Evolutionary conservation across 1,140 invertebrate genomes (phyloP).

Genomic region (Aphis craccivora): DNA sequence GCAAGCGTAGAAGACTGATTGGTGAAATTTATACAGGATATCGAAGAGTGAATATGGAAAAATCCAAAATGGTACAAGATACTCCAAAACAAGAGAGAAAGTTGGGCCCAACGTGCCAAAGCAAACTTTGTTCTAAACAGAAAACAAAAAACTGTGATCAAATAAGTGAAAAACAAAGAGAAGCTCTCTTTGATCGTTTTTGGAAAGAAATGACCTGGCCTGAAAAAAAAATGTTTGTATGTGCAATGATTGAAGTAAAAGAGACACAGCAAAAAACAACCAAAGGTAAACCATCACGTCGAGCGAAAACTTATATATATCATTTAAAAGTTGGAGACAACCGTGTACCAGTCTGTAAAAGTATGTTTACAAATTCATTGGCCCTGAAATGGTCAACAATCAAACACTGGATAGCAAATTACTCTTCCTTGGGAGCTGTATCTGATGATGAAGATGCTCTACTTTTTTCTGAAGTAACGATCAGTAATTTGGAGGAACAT

Average conservation of each 20-base stretch:
- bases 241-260: not conserved
- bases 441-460: not conserved
- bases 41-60: not conserved
- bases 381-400: not conserved
- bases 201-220: constrained; percentile 5
- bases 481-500: not conserved
- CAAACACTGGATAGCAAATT: constrained; percentile 7
- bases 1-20: not conserved
- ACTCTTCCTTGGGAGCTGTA: not conserved
- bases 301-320: not conserved
- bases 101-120: not conserved
- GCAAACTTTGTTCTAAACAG: not conserved
- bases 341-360: constrained; percentile 6
- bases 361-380: constrained; percentile 7
- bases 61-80: not conserved
- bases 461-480: not conserved
- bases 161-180: not conserved
- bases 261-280: not conserved
- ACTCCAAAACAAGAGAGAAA: not conserved
- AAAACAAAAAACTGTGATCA: not conserved
- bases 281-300: not conserved
- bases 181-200: not conserved
- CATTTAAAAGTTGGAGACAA: constrained; percentile 27
- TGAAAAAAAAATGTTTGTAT: not conserved
- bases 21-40: not conserved